A percentile compares a stretch with the other conserved stretches of the same genome.
Evolutionary conservation across 2,888 invertebrate genomes (phyloP).

Genomic region (Frankliniella fusca): DNA sequence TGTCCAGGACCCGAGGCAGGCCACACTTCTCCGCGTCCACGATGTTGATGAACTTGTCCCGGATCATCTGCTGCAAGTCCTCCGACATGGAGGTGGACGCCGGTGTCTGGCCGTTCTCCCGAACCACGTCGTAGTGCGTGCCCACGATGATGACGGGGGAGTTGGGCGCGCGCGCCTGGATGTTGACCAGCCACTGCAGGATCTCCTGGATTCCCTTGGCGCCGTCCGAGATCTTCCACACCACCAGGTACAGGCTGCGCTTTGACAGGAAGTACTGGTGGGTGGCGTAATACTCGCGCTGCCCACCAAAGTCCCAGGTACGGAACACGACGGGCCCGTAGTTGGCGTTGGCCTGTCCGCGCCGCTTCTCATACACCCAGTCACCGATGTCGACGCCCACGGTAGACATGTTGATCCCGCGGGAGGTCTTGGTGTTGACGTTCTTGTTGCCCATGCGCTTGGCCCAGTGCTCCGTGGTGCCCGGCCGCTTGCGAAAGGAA

Average conservation of each 20-base stretch:
- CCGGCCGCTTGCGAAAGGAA: constrained; percentile 64
- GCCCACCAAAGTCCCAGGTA: constrained; percentile 99
- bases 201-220: constrained; percentile 84
- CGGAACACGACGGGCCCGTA: constrained; percentile 84
- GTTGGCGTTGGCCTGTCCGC: constrained; percentile 59
- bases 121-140: constrained; percentile 88
- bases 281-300: constrained; percentile 95
- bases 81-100: constrained; percentile 58
- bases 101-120: constrained; percentile 51
- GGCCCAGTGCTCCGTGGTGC: constrained; percentile 82
- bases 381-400: constrained; percentile 97
- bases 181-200: constrained; percentile 92
- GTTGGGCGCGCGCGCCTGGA: constrained; percentile 91
- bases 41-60: constrained; percentile 82
- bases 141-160: constrained; percentile 95
- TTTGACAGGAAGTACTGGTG: constrained; percentile 98
- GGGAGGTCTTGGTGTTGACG: constrained; percentile 67
- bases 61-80: constrained; percentile 80
- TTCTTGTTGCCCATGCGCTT: constrained; percentile 90
- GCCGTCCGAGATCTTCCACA: constrained; percentile 93
- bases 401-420: constrained; percentile 83
- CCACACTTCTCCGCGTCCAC: constrained; percentile 96
- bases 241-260: constrained; percentile 87
- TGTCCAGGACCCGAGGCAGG: constrained; percentile 85
- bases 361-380: constrained; percentile 86